Base-by-base conservation (phyloP, 1,140 invertebrate genomes). In the Drosophila subobscura region DNA sequence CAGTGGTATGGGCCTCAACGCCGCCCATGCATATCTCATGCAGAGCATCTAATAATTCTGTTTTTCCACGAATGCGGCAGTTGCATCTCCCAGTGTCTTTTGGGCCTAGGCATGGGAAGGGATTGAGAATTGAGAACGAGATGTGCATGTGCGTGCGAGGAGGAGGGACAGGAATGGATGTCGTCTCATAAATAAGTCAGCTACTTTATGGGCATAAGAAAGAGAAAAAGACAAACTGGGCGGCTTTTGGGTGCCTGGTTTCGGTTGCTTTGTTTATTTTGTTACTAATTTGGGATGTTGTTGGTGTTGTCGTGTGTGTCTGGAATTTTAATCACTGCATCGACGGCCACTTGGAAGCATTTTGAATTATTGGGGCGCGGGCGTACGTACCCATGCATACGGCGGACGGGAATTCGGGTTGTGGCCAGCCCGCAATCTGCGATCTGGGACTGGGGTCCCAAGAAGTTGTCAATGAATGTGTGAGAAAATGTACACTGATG, bases 201-300 rank as follows among this genome's bases (percentile, higher is more conserved):
- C 81, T 85, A 85, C 81, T 81, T 85, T 81, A 51, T 64, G 60
- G 64, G 72, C 61, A 56, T 25, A 68, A 42, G 55, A 65, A 55
- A 66, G 27, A 68, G 33, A 68, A 70, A 66, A 52, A 33, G 51
- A 70, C 71, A 66, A 72, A 41, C 77, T 76, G 54, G 63, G 68
- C 67, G 72, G 67, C 40, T 64, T 63, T 66, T 46, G 54, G 46
- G 50, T 59, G 72, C 49, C 57, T 54, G 67, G 72, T 70, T 68
- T 77, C 50, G 63, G 59, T 81, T 77, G 81, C 51, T 80, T 86
- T 85, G 81, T 85, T 85, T 86, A 85, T 85, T 85, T 85, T 85
- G 83, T 74, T 85, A 88, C 81, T 85, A 85, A 85, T 85, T 85
- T 85, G 81, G 83, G 83, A 81, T 85, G 53, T 47, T 77, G 54